Conservation (phyloP, 2,797 vertebrate species). For the Propithecus deckenii region DNA sequence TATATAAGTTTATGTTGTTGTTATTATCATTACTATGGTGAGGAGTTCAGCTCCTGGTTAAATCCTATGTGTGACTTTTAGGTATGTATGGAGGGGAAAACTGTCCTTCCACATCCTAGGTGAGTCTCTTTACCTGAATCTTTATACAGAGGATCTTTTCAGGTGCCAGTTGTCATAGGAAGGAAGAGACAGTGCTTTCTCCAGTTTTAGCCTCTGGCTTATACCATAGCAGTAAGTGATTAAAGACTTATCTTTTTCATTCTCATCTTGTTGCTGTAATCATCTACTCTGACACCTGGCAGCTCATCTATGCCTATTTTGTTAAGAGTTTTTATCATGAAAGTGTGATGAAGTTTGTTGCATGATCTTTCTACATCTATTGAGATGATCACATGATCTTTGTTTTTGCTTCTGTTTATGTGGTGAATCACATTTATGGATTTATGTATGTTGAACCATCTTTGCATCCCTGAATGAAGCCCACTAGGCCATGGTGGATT, state of each 20-base stretch:
- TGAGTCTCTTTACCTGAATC: background rate
- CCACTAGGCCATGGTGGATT: too few relatives aligned
- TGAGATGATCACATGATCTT: too few relatives aligned
- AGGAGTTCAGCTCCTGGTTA: background rate
- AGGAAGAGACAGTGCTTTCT: background rate
- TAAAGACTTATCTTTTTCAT: background rate
- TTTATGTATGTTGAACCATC: too few relatives aligned
- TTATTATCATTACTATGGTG: background rate
- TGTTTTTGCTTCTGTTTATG: too few relatives aligned
- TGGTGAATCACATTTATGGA: too few relatives aligned
- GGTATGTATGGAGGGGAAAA: background rate
- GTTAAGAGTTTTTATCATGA: too few relatives aligned
- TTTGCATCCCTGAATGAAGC: too few relatives aligned
- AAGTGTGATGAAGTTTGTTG: too few relatives aligned
- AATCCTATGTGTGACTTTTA: background rate
- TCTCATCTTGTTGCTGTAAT: background rate
- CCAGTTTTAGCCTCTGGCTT: background rate
- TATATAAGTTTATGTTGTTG: background rate
- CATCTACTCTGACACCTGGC: background rate
- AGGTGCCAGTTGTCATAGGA: background rate
- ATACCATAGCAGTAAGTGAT: background rate
- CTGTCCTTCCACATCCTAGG: background rate
- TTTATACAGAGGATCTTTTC: background rate
- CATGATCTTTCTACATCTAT: too few relatives aligned
- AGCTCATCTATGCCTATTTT: background rate